phyloP scores from a whole-genome alignment of 2,113 vertebrate species.

The Toxotes chatareus region DNA sequence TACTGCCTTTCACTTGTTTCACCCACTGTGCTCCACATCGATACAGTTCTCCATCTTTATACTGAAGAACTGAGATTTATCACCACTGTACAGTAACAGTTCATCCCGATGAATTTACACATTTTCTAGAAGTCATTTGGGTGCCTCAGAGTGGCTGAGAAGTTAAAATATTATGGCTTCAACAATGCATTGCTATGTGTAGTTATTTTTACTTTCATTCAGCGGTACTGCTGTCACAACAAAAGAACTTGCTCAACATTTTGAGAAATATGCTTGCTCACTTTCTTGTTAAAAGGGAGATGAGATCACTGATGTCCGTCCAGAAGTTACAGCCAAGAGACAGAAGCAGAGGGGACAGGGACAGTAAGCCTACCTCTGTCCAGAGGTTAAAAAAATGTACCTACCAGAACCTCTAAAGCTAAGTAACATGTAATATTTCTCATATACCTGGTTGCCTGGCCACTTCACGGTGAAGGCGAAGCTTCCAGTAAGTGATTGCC shows the following conservation, averaged over 20 bases:
- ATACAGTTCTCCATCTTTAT: not conserved
- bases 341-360: too few relatives aligned
- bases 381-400: too few relatives aligned
- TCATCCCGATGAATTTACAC: not conserved
- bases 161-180: not conserved
- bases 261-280: not conserved
- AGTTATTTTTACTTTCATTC: not conserved
- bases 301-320: too few relatives aligned
- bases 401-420: too few relatives aligned
- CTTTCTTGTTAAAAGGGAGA: too few relatives aligned
- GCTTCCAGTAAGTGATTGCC: not conserved
- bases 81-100: too few relatives aligned
- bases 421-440: too few relatives aligned
- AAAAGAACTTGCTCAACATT: not conserved
- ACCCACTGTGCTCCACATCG: not conserved
- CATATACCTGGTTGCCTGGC: not conserved
- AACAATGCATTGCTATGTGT: not conserved
- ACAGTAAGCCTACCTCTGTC: too few relatives aligned
- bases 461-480: not conserved
- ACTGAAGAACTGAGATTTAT: not conserved
- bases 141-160: not conserved
- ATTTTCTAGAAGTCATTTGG: not conserved
- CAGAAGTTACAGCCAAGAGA: too few relatives aligned
- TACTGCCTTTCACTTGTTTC: conserved; percentile 40
- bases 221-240: not conserved